Evolutionary conservation across 35 echinoderm and acorn worm genomes (phyloP).

Genomic region (Lytechinus variegatus): DNA sequence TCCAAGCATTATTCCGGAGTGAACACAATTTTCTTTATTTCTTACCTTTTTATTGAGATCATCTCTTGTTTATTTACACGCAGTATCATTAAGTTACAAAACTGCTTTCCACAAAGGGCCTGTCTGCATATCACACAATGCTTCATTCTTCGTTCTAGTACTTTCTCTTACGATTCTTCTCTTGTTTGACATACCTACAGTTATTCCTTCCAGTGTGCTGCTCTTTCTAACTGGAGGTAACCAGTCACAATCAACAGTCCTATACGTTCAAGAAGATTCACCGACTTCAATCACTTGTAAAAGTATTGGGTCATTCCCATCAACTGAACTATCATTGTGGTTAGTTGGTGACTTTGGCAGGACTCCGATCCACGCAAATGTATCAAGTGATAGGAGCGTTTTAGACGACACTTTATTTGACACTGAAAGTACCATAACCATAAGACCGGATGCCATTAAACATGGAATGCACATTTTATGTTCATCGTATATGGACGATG

Average conservation of each 20-base stretch:
- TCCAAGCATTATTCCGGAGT: too few relatives aligned
- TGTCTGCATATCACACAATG: too few relatives aligned
- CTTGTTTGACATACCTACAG: too few relatives aligned
- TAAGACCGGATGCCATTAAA: neutral
- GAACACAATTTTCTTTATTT: too few relatives aligned
- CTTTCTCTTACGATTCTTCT: neutral
- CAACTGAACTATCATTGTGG: neutral
- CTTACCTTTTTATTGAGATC: too few relatives aligned
- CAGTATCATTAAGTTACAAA: too few relatives aligned
- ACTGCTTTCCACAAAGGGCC: too few relatives aligned
- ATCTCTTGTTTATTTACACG: too few relatives aligned
- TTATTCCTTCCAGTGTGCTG: neutral
- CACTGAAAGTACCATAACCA: neutral
- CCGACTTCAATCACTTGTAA: neutral
- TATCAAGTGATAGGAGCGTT: neutral
- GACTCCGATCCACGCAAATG: neutral
- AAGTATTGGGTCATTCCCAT: neutral
- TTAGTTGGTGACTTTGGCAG: neutral
- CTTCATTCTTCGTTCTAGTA: neutral
- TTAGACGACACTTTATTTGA: neutral
- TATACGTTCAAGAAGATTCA: neutral
- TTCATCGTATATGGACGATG: neutral
- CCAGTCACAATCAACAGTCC: neutral
- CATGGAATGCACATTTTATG: neutral
- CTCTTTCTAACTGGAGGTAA: neutral